Base-by-base conservation (phyloP, 2,888 invertebrate genomes). In the Harmothoe impar region DNA sequence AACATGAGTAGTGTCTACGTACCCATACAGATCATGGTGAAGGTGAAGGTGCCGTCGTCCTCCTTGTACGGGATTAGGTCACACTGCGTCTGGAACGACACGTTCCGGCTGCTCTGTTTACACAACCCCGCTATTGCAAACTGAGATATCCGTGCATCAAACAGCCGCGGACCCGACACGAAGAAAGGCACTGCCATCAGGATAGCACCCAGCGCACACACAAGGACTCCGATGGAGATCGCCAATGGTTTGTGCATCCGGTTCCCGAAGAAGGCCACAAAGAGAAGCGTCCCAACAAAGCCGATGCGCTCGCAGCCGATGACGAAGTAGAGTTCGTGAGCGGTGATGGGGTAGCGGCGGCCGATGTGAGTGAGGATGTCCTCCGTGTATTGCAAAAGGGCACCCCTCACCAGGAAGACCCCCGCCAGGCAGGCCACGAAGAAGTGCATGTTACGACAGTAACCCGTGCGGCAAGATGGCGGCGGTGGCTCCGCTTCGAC, bases 191-290 rank as follows among this genome's bases (percentile, higher is more conserved):
- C 72, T 15, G 77, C 78, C 77, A 72, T 77, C 7, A 89, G 17
- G 17, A 77, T 89, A 25, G 89, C 3, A 0, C 77, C 89, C 5
- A 43, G 0, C 1, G 89, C 72, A n/a, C 62, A 62, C 1, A 89
- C 1, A 23, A 89, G n/a, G 3, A 15, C 31, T n/a, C 89, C 89
- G 12, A 78, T 35, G 10, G 78, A 51, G 5, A 89, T 89, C 52
- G 54, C 52, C n/a, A 20, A 10, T 12, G 89, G 89, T 29, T 68
- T 72, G 52, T 89, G 72, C 31, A 78, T 68, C 25, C 77, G 72
- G 77, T 78, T 89, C 25, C 89, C 78, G 25, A 77, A 89, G 89
- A 51, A 78, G 51, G 89, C 89, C 17, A 78, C 78, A 29, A 89
- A 77, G 29, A 89, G 72, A 0, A 89, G 20, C 7, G 52, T 78